Base-by-base conservation (phyloP, 2,113 vertebrate species). In the Phalacrocorax carbo region DNA sequence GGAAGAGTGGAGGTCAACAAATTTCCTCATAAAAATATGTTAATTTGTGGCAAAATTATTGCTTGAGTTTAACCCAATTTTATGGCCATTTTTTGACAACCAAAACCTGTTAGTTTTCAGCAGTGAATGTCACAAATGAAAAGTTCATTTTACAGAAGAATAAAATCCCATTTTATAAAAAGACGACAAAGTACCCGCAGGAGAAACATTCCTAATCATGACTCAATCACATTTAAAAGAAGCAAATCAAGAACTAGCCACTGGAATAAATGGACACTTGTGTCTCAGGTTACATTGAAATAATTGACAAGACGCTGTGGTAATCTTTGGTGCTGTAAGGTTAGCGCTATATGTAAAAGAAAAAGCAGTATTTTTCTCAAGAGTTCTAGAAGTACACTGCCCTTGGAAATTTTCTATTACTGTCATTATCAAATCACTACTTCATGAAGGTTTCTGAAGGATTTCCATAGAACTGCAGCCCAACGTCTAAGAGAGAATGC, bases 401-500 rank as follows among this genome's bases (percentile, higher is more conserved):
- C 32, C 40, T 69, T 69, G 36, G 62, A 61, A 52, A 52, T 70
- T 44, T 91, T 70, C 36, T 38, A 0, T 44, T 40, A 14, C 38
- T 52, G 17, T 27, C 34, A 36, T 80, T n/a, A 48, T 52, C 17
- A 10, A 87, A 60, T 40, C 49, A 23, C n/a, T 29, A 13, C 26
- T 71, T n/a, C 30, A 15, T 40, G 48, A 80, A 65, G 23, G 29
- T 7, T 88, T 70, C 62, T 65, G 42, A 26, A 82, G 27, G 15
- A 15, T 57, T 93, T 40, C 72, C 64, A 40, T 1, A 38, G 62
- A 57, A 19, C 3, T 25, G 15, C 27, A 61, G 36, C 36, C 38
- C 32, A 58, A 0, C 1, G 13, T 11, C 7, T 4, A 11, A 34
- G 23, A 55, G 22, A 32, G 7, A 81, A 34, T 12, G 22, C 11